These are phyloP conservation scores for Tetranychus piercei DNA, from an alignment of 2,888 invertebrate species.

Conservation along the genomic window DNA sequence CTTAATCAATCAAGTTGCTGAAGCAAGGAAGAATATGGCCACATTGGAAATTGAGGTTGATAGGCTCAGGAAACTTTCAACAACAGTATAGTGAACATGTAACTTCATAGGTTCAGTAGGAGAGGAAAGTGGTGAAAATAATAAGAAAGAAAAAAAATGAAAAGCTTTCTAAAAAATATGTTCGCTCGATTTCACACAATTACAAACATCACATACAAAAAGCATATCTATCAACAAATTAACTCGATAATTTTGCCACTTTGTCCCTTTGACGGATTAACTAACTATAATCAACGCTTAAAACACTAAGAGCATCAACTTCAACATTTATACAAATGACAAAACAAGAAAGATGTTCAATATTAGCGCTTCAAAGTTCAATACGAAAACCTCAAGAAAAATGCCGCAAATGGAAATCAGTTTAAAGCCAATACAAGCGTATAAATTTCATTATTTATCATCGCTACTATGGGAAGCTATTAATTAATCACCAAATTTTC, in stretches of 20 bases:
- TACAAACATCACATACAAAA: not conserved
- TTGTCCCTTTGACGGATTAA: not conserved
- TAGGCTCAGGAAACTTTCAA: slow-evolving; percentile 30
- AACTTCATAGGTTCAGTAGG: not conserved
- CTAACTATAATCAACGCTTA: too few relatives aligned
- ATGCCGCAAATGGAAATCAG: too few relatives aligned
- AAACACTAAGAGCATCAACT: too few relatives aligned
- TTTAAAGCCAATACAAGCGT: too few relatives aligned
- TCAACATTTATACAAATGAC: too few relatives aligned
- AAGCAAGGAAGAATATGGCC: slow-evolving; percentile 34
- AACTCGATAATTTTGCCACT: not conserved
- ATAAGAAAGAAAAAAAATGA: not conserved
- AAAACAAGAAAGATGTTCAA: too few relatives aligned
- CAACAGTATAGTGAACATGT: slow-evolving; percentile 18
- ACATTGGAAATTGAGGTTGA: slow-evolving; percentile 35
- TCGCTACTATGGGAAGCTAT: too few relatives aligned
- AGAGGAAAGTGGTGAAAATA: not conserved
- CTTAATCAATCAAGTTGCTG: slow-evolving; percentile 28
- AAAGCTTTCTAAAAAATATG: not conserved
- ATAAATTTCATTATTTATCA: too few relatives aligned
- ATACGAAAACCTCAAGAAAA: too few relatives aligned
- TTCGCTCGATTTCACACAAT: not conserved
- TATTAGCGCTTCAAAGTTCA: too few relatives aligned
- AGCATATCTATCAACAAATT: not conserved
- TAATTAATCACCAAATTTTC: too few relatives aligned